Conservation (phyloP, 2,888 invertebrate species). For the Troglohyphantes excavatus region DNA sequence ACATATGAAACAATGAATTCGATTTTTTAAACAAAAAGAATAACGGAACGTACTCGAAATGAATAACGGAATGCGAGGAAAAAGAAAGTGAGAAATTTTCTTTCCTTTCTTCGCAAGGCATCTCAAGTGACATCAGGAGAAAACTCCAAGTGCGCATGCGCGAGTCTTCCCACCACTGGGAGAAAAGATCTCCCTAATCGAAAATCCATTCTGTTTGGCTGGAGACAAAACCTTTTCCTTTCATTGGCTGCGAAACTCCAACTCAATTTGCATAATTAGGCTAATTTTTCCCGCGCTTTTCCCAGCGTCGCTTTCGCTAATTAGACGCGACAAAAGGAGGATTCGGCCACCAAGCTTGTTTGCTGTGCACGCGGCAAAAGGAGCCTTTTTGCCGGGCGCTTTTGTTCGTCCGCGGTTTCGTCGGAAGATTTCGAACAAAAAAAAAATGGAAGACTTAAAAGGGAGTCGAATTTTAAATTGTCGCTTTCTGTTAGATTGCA, state of each 20-base stretch:
- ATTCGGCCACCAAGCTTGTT: no score
- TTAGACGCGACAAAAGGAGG: slow-evolving; percentile 50
- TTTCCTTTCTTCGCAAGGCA: not conserved
- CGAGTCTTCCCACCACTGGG: not conserved
- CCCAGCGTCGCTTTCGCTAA: slow-evolving; percentile 37
- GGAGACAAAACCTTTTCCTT: slow-evolving; percentile 67
- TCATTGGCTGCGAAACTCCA: slow-evolving; percentile 62
- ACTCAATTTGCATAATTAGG: slow-evolving; percentile 70
- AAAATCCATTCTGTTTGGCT: slow-evolving; percentile 60
- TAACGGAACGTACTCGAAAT: no score
- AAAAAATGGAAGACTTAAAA: not conserved
- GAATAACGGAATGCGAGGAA: not conserved
- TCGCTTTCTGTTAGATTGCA: slow-evolving; percentile 9
- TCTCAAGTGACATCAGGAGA: not conserved
- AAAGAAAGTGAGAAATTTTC: slow-evolving; percentile 32
- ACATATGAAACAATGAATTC: not conserved
- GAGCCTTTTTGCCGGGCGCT: slow-evolving; percentile 10
- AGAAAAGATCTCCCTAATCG: slow-evolving; percentile 45
- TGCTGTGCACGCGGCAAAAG: slow-evolving; percentile 18
- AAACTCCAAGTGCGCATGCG: not conserved
- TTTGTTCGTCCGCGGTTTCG: slow-evolving; percentile 20
- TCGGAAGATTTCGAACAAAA: not conserved
- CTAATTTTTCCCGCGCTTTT: slow-evolving; percentile 66
- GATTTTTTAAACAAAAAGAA: not conserved
- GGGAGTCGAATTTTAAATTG: slow-evolving; percentile 4